A percentile compares a stretch with the other conserved stretches of the same genome.
These are phyloP conservation scores for Agrochola lychnidis DNA, from an alignment of 2,888 invertebrate genomes.

Conservation along the genomic window DNA sequence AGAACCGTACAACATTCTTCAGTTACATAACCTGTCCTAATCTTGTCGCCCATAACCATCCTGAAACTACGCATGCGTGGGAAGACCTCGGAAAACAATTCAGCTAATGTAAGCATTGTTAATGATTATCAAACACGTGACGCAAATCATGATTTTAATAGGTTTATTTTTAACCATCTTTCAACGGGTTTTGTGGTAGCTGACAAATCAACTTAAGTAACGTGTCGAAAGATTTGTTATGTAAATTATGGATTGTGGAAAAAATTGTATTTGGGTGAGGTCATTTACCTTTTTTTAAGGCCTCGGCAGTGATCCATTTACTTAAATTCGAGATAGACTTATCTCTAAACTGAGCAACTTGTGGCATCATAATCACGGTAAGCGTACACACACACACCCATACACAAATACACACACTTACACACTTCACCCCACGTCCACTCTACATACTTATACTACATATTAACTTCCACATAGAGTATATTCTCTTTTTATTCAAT, in stretches of 20 bases:
- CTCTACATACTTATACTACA: no score
- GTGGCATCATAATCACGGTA: no score
- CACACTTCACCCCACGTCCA: no score
- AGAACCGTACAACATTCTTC: background rate
- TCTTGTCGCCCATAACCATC: background rate
- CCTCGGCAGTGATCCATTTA: background rate
- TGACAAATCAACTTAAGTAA: slow-evolving; percentile 24
- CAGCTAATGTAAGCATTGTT: slow-evolving; percentile 67
- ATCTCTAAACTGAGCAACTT: no score
- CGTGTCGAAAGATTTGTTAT: background rate
- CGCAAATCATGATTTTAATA: slow-evolving; percentile 49
- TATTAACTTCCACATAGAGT: no score
- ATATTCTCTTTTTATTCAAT: no score
- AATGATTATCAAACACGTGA: slow-evolving; percentile 62
- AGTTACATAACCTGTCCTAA: background rate
- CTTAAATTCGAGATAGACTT: background rate
- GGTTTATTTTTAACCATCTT: slow-evolving; percentile 33
- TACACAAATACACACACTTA: no score
- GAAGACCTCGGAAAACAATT: slow-evolving; percentile 39
- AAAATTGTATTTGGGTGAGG: background rate
- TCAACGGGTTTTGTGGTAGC: slow-evolving; percentile 14
- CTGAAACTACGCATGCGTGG: slow-evolving; percentile 31
- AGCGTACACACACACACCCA: no score
- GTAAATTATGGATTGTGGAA: slow-evolving; percentile 7
- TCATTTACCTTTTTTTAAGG: background rate